phyloP scores from a whole-genome alignment of 1,140 invertebrate species.

The Conopomorpha cramerella region DNA sequence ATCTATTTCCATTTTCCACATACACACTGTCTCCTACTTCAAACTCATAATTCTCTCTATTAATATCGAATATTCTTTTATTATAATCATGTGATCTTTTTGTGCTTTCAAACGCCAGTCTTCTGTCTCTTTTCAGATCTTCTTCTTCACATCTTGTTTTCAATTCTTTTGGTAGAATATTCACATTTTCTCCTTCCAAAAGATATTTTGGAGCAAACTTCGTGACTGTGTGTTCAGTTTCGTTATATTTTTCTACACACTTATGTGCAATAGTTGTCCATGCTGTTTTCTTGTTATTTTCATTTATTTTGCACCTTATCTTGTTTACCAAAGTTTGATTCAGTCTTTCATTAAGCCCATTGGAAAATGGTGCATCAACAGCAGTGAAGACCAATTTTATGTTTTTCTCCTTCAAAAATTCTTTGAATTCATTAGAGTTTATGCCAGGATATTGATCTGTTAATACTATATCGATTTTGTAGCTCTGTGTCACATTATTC shows the following conservation, averaged over 20 bases:
- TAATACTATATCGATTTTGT: constrained; percentile 8
- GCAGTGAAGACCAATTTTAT: constrained; percentile 13
- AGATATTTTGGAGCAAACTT: constrained; percentile 17
- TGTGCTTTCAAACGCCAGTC: no score
- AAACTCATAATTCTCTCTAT: no score
- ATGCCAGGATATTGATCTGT: constrained; percentile 14
- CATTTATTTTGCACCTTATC: no score
- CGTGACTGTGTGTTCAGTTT: constrained; percentile 27
- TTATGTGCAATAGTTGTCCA: constrained; percentile 12
- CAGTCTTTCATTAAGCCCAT: no score
- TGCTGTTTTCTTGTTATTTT: no score
- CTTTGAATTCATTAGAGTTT: no score
- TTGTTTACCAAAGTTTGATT: constrained; percentile 19
- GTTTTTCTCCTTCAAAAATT: constrained; percentile 17
- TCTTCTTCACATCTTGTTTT: constrained; percentile 6
- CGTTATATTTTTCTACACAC: constrained; percentile 16
- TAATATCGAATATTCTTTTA: no score
- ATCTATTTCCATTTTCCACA: no score
- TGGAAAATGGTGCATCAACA: constrained; percentile 18
- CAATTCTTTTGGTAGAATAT: constrained; percentile 9
- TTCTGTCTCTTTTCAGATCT: constrained; percentile 5
- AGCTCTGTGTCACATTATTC: constrained; percentile 5
- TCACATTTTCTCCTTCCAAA: constrained; percentile 8
- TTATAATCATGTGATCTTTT: no score
- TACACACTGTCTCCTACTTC: no score